Evolutionary conservation across 2,797 vertebrate species (phyloP), one percentile per base, ranked within the genome.

Genomic region (Diplodus puntazzo): DNA sequence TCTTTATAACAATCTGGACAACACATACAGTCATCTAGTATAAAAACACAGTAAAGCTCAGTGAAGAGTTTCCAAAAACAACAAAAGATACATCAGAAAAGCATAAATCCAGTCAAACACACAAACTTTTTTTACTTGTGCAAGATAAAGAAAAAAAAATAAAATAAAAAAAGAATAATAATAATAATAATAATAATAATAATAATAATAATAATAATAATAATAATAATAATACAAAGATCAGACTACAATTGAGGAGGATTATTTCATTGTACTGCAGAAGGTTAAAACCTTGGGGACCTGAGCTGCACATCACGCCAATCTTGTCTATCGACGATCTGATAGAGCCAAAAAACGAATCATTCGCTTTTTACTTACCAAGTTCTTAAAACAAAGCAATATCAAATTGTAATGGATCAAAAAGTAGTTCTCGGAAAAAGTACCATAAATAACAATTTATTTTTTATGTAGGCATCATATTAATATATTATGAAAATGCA

Each of bases 391-490:
- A 27, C 42, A 73, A 62, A 49, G n/a, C n/a, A 4, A 42, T 11
- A n/a, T 16, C 16, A 20, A 18, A 48, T 55, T 43, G 39, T 39
- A 39, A 39, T 39, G 34, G 4, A 39, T 49, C 8, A 49, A 57
- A 46, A 57, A 57, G 21, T n/a, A 13, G n/a, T 54, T 23, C 25
- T 34, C 13, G 27, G 27, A 54, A 30, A 39, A 27, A 25, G 70
- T 16, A 46, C 2, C 49, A 60, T 48, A 54, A 69, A 75, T 48
- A 55, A 60, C 48, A 11, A 43, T 55, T 61, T 43, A 27, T n/a
- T 65, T 68, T 55, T 13, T 10, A 52, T 65, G 46, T 23, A 70
- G 54, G 66, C 63, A 74, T 70, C 16, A 71, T 64, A 71, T 81
- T 27, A 59, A 77, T 54, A 48, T 69, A 39, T 65, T 21, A 73